Evolutionary conservation across 2,888 invertebrate species (phyloP).

Genomic region (Orthosia incerta): DNA sequence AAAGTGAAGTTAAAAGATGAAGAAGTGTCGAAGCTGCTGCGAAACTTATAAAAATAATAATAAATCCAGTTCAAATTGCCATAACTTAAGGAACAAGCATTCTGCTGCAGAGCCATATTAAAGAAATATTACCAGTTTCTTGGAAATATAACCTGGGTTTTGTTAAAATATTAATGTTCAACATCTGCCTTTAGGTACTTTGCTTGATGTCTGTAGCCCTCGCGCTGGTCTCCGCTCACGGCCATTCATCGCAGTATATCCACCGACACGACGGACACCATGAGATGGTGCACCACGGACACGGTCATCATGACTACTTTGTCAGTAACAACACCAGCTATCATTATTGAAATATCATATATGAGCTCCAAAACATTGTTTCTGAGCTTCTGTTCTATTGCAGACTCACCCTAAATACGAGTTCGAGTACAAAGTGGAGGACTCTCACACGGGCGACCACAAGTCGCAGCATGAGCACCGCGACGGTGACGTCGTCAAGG

Average conservation of each 20-base stretch:
- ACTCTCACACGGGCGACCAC: slow-evolving; percentile 89
- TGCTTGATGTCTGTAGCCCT: slow-evolving; percentile 42
- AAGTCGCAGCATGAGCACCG: slow-evolving; percentile 87
- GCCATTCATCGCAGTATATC: slow-evolving; percentile 66
- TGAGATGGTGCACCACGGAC: slow-evolving; percentile 72
- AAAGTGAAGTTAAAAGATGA: slow-evolving; percentile 53
- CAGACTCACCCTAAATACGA: slow-evolving; percentile 88
- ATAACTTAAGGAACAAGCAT: no score
- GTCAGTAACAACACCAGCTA: slow-evolving; percentile 17
- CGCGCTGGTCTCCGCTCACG: slow-evolving; percentile 40
- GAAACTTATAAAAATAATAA: no score
- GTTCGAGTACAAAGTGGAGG: slow-evolving; percentile 89
- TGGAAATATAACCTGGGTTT: not conserved
- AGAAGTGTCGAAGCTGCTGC: slow-evolving; percentile 70
- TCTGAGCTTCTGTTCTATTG: not conserved
- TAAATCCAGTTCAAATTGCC: no score
- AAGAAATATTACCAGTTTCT: no score
- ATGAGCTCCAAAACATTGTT: not conserved
- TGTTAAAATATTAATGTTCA: not conserved
- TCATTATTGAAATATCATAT: not conserved
- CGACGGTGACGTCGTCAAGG: slow-evolving; percentile 85
- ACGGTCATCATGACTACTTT: slow-evolving; percentile 65
- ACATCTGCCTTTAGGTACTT: slow-evolving; percentile 31
- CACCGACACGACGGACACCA: slow-evolving; percentile 78
- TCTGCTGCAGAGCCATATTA: no score